Percentiles rank a stretch among this genome's conserved stretches.
Evolutionary conservation across 2,888 invertebrate genomes (phyloP).

Genomic region (Drosophila ezoana): DNA sequence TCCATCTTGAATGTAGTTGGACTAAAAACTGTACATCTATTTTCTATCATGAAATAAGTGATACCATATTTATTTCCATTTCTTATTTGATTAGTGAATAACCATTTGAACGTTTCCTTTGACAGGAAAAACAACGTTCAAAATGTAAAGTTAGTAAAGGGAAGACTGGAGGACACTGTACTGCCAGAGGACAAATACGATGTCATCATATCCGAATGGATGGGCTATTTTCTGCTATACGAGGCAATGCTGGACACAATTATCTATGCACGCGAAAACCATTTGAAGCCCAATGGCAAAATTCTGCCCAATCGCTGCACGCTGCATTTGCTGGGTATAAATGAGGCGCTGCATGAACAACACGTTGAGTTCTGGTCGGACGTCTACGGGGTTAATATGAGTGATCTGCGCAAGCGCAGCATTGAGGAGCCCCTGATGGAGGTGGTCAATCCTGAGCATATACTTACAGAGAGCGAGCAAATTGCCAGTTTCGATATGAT

Average conservation of each 20-base stretch:
- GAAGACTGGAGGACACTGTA: conserved; percentile 93
- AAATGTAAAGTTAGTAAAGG: conserved; percentile 92
- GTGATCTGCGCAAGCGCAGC: conserved; percentile 93
- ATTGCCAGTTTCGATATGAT: conserved; percentile 91
- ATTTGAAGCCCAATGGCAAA: conserved; percentile 90
- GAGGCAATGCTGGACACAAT: conserved; percentile 99
- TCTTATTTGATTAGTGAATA: no score
- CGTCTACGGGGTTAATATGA: conserved; percentile 98
- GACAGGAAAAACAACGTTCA: conserved; percentile 85
- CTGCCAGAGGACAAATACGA: conserved; percentile 92
- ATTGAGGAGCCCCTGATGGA: conserved; percentile 91
- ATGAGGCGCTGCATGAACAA: conserved; percentile 89
- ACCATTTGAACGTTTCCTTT: neutral
- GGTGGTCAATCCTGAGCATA: conserved; percentile 86
- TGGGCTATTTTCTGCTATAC: conserved; percentile 98
- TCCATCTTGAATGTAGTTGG: no score
- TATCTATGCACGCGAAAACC: conserved; percentile 93
- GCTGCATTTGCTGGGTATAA: conserved; percentile 92
- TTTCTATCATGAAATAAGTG: no score
- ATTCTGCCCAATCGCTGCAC: conserved; percentile 94
- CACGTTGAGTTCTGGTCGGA: conserved; percentile 95
- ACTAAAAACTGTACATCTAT: no score
- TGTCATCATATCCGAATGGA: conserved; percentile 98
- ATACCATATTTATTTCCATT: no score
- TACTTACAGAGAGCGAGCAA: conserved; percentile 89